Base-by-base conservation (phyloP, 2,113 vertebrate species). In the Syrmaticus mikado region DNA sequence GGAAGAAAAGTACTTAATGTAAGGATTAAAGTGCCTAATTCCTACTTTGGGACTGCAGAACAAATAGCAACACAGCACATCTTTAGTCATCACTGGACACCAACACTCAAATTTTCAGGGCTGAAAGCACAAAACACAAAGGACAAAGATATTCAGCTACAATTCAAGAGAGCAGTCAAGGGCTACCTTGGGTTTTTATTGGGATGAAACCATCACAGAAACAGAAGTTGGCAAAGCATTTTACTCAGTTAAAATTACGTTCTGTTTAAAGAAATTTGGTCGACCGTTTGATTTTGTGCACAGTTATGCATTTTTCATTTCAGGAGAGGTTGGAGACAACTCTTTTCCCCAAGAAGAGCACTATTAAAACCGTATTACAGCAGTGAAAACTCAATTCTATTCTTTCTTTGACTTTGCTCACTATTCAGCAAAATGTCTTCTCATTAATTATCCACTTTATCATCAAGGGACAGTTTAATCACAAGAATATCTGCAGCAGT, bases 391-490 rank as follows among this genome's bases (percentile, higher is more conserved):
- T 87, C 46, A 17, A 53, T 77, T 91, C 90, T 77, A 36, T 65
- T 96, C 68, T 84, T 90, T 83, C 87, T 81, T 90, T 93, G 75
- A 94, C 95, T 97, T 96, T 91, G 79, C 82, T 94, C 93, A 85
- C 82, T 92, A 94, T 73, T 92, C 95, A 93, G 89, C 95, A 96
- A 91, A 95, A 96, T 8, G 52, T 61, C n/a, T 83, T 87, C 87
- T 85, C 82, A 92, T 94, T 96, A 96, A 93, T 96, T 95, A 96
- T 90, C 76, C 20, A 82, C 90, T 94, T 90, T 66, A 92, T 85
- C 93, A 92, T 70, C 87, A 4, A 96, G 89, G 93, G 96, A 95
- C 87, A 94, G 85, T 74, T 96, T 96, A 97, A 97, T 94, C 92
- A 91, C 89, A 87, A 90, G 89, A 85, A 68, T 80, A 84, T 89